These are phyloP conservation scores for Gymnarchus niloticus DNA, from an alignment of 2,113 vertebrate species.

Conservation along the genomic window DNA sequence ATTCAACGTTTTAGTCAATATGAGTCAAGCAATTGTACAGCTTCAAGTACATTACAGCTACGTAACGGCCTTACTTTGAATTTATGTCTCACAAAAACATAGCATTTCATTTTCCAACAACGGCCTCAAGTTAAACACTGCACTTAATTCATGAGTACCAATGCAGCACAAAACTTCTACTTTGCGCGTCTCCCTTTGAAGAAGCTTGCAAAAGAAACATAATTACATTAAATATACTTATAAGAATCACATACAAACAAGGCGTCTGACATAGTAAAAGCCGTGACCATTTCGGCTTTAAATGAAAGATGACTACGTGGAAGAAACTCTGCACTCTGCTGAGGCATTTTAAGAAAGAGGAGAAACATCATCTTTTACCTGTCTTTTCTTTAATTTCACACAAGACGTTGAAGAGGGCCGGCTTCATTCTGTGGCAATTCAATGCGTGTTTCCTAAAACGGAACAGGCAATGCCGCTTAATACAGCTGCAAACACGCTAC, in stretches of 20 bases:
- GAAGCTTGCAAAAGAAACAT: not conserved
- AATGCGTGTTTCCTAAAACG: constrained; percentile 92
- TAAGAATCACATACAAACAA: not conserved
- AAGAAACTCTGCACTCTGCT: not conserved
- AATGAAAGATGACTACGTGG: not conserved
- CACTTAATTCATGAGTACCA: not conserved
- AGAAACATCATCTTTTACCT: constrained; percentile 64
- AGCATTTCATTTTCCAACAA: constrained; percentile 15
- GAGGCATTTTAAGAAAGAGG: not conserved
- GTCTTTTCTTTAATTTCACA: constrained; percentile 99
- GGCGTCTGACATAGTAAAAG: not conserved
- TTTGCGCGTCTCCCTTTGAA: not conserved
- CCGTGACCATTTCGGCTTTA: not conserved
- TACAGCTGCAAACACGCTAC: constrained; percentile 13
- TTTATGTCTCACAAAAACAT: constrained; percentile 1
- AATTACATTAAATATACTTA: not conserved
- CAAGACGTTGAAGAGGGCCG: constrained; percentile 95
- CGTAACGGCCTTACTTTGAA: not conserved
- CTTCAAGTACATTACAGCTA: not conserved
- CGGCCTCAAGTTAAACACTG: not conserved
- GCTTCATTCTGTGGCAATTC: constrained; percentile 99
- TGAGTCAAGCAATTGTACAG: constrained; percentile 15
- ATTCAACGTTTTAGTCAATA: constrained; percentile 22
- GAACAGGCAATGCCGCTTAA: constrained; percentile 23
- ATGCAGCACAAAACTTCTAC: not conserved